A percentile compares a stretch with the other conserved stretches of the same genome.
These are phyloP conservation scores for Yponomeuta plumbellus DNA, from an alignment of 2,888 invertebrate species.

Conservation along the genomic window DNA sequence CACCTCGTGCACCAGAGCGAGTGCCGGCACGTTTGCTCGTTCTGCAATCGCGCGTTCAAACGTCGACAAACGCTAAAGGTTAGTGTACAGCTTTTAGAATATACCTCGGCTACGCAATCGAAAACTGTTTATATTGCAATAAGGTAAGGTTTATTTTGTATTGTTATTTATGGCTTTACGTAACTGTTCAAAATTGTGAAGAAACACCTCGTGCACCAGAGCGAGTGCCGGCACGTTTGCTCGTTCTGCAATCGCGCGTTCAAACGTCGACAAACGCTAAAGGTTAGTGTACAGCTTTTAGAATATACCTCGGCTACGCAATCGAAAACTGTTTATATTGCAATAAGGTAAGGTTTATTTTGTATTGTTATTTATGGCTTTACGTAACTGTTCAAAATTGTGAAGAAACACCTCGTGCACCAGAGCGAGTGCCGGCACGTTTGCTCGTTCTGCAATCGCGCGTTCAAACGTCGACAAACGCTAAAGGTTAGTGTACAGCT, in stretches of 20 bases:
- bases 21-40: conserved; percentile 70
- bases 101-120: too few species aligned
- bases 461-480: conserved; percentile 71
- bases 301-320: too few species aligned
- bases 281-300: conserved; percentile 44
- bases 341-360: too few species aligned
- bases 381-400: too few species aligned
- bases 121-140: too few species aligned
- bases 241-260: conserved; percentile 75
- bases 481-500: conserved; percentile 46
- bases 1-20: conserved; percentile 71
- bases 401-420: conserved; percentile 71
- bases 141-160: too few species aligned
- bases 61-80: conserved; percentile 71
- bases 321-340: too few species aligned
- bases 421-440: conserved; percentile 71
- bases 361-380: too few species aligned
- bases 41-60: conserved; percentile 75
- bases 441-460: conserved; percentile 74
- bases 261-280: conserved; percentile 68
- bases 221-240: conserved; percentile 70
- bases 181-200: too few species aligned
- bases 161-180: too few species aligned
- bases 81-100: conserved; percentile 44
- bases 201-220: conserved; percentile 71